Conservation (phyloP, 53 echinoderm and acorn worm genomes). For the Pentamera pediparva region DNA sequence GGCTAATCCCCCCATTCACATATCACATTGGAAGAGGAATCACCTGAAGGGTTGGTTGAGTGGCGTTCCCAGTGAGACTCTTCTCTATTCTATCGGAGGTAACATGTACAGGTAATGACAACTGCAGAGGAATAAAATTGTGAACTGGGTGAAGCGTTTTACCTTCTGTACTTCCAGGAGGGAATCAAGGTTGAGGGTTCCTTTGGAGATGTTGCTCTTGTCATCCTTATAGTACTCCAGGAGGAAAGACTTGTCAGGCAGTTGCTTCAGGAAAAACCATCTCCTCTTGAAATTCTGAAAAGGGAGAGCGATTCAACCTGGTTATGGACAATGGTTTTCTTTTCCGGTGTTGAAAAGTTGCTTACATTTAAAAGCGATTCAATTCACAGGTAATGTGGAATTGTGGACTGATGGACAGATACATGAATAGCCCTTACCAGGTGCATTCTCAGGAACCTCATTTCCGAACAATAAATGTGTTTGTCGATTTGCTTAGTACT, state of each 20-base stretch:
- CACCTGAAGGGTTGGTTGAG: not conserved
- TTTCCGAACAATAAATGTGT: too few species aligned
- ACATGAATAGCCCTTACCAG: too few species aligned
- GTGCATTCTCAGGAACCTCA: too few species aligned
- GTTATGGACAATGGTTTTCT: not conserved
- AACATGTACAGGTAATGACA: not conserved
- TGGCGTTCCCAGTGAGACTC: not conserved
- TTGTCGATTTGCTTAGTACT: too few species aligned
- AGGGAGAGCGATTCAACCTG: not conserved
- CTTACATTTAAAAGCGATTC: too few species aligned
- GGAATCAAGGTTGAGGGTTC: slow-evolving; percentile 71
- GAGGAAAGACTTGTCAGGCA: slow-evolving; percentile 81
- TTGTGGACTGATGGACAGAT: too few species aligned
- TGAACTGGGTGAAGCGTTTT: not conserved
- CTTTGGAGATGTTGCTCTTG: slow-evolving; percentile 70
- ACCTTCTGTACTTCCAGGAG: slow-evolving; percentile 78
- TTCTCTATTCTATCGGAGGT: not conserved
- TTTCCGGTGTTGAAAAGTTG: not conserved
- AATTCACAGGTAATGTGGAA: too few species aligned
- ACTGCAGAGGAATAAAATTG: too few species aligned
- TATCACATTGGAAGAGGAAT: too few species aligned
- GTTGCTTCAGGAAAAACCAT: slow-evolving; percentile 85
- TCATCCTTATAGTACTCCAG: slow-evolving; percentile 92
- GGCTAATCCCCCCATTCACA: too few species aligned
- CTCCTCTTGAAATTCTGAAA: slow-evolving; percentile 89